Evolutionary conservation across 2,113 vertebrate species (phyloP).

Genomic region (Poecilia latipinna): DNA sequence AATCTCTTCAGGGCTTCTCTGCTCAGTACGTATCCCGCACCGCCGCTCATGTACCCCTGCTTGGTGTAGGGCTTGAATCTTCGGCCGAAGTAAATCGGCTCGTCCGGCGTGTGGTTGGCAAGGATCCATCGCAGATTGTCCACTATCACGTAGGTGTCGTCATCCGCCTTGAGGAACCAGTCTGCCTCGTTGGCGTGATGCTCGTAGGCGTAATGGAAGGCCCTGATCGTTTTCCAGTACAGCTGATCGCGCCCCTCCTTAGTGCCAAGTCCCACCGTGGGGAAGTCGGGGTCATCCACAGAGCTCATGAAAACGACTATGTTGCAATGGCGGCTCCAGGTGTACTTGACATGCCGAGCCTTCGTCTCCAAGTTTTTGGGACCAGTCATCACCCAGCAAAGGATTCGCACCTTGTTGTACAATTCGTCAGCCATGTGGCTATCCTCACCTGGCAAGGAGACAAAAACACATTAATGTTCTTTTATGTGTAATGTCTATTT

Average conservation of each 20-base stretch:
- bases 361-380: slow-evolving; percentile 75
- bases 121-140: slow-evolving; percentile 84
- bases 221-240: slow-evolving; percentile 83
- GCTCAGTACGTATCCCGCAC: slow-evolving; percentile 82
- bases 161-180: slow-evolving; percentile 85
- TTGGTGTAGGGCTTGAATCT: slow-evolving; percentile 79
- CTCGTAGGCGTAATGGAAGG: slow-evolving; percentile 80
- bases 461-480: background rate
- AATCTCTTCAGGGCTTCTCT: slow-evolving; percentile 75
- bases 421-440: slow-evolving; percentile 73
- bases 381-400: slow-evolving; percentile 84
- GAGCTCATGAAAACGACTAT: slow-evolving; percentile 83
- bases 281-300: slow-evolving; percentile 66
- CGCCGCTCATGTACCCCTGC: slow-evolving; percentile 88
- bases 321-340: slow-evolving; percentile 81
- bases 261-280: slow-evolving; percentile 77
- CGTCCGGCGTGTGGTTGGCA: slow-evolving; percentile 67
- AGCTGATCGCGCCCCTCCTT: slow-evolving; percentile 81
- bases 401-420: slow-evolving; percentile 77
- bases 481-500: background rate
- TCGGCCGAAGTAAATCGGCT: slow-evolving; percentile 81
- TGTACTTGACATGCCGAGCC: slow-evolving; percentile 76
- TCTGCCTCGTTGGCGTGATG: slow-evolving; percentile 77
- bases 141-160: slow-evolving; percentile 79
- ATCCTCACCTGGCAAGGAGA: slow-evolving; percentile 72